These are phyloP conservation scores for Hydraecia micacea DNA, from an alignment of 2,888 invertebrate species.

Conservation along the genomic window DNA sequence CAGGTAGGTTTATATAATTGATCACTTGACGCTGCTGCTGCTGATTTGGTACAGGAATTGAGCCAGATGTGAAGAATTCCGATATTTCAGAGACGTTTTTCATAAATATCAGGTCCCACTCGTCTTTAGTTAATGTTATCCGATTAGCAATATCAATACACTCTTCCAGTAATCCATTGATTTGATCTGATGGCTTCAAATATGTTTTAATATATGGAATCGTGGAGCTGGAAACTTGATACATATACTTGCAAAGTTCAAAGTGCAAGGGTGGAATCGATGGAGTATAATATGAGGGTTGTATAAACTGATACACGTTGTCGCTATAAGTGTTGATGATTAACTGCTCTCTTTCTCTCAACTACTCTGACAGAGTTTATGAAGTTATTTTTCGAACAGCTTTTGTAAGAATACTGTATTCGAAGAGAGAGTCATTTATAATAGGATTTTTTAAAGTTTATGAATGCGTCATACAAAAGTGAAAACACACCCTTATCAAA, in stretches of 20 bases:
- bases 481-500: conserved; percentile 1
- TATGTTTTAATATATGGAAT: conserved; percentile 13
- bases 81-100: conserved; percentile 12
- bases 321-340: neutral
- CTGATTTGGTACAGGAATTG: neutral
- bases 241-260: conserved; percentile 6
- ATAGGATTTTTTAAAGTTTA: conserved; percentile 7
- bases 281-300: neutral
- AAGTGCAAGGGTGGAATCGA: neutral
- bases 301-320: neutral
- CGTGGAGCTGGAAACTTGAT: neutral
- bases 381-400: conserved; percentile 12
- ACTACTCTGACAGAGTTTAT: neutral
- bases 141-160: conserved; percentile 8
- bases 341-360: neutral
- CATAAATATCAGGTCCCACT: conserved; percentile 2
- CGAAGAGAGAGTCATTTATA: conserved; percentile 28
- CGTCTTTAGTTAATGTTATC: conserved; percentile 5
- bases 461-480: conserved; percentile 7
- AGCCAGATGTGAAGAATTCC: conserved; percentile 1
- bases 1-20: conserved; percentile 12
- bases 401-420: conserved; percentile 28
- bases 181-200: conserved; percentile 10
- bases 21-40: conserved; percentile 4
- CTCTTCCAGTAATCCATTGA: conserved; percentile 6